Conservation (phyloP, 2,888 invertebrate species). For the Cecidostiba fungosa region DNA sequence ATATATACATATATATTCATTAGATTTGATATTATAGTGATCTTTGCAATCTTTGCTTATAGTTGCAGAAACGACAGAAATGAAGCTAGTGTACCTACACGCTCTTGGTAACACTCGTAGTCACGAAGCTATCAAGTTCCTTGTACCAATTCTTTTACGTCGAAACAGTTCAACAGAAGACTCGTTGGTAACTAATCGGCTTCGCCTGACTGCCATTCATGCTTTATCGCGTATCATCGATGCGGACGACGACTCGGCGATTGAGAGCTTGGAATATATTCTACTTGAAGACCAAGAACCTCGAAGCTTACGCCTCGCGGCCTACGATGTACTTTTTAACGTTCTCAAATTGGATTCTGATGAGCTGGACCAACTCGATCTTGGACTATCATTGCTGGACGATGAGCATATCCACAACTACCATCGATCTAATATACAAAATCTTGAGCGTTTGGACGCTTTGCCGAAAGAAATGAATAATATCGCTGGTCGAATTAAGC, state of each 20-base stretch:
- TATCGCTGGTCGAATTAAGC: not conserved
- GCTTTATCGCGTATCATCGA: not conserved
- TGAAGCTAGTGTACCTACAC: not conserved
- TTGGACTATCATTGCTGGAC: not conserved
- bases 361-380: not conserved
- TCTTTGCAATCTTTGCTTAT: not conserved
- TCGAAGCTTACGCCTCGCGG: not conserved
- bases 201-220: not conserved
- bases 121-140: slow-evolving; percentile 1
- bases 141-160: not conserved
- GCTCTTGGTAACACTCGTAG: not conserved
- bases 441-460: not conserved
- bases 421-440: not conserved
- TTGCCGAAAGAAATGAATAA: not conserved
- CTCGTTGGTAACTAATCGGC: not conserved
- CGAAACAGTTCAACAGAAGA: not conserved
- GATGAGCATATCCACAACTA: not conserved
- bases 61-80: slow-evolving; percentile 1
- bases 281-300: not conserved
- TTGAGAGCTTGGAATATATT: not conserved
- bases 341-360: not conserved
- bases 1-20: no score
- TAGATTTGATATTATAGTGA: not conserved
- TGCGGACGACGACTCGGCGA: not conserved
- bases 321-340: not conserved